phyloP scores from a whole-genome alignment of 2,113 vertebrate genomes.

The Spermophilus dauricus region DNA sequence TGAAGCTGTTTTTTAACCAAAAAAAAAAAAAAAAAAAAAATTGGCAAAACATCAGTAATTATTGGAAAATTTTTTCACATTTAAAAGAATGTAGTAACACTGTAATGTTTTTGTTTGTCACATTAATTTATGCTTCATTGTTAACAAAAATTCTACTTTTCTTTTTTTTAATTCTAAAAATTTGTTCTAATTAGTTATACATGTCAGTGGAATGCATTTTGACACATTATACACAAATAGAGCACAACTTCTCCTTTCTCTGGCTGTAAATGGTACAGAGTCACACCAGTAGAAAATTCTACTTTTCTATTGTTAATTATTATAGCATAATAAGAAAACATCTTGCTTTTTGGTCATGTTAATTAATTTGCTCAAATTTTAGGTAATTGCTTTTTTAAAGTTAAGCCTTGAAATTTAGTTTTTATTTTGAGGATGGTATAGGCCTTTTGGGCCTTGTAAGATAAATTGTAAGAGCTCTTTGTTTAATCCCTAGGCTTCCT shows the following conservation, averaged over 20 bases:
- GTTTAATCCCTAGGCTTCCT: constrained; percentile 87
- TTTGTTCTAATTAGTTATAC: no score
- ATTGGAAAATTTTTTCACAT: constrained; percentile 35
- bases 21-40: no score
- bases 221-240: no score
- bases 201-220: no score
- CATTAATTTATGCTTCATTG: constrained; percentile 55
- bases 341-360: constrained; percentile 30
- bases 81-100: constrained; percentile 31
- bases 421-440: constrained; percentile 33
- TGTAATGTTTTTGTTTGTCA: constrained; percentile 64
- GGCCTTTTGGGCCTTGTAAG: constrained; percentile 30
- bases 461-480: constrained; percentile 75
- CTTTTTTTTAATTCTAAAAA: neutral
- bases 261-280: no score
- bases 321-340: constrained; percentile 7
- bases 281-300: neutral
- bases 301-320: neutral
- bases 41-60: no score
- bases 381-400: constrained; percentile 42
- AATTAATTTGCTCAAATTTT: constrained; percentile 59
- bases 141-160: neutral
- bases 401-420: constrained; percentile 6
- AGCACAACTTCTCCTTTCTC: no score
- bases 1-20: constrained; percentile 53